Base-by-base conservation (phyloP, 2,888 invertebrate genomes). In the Lymantria dispar region DNA sequence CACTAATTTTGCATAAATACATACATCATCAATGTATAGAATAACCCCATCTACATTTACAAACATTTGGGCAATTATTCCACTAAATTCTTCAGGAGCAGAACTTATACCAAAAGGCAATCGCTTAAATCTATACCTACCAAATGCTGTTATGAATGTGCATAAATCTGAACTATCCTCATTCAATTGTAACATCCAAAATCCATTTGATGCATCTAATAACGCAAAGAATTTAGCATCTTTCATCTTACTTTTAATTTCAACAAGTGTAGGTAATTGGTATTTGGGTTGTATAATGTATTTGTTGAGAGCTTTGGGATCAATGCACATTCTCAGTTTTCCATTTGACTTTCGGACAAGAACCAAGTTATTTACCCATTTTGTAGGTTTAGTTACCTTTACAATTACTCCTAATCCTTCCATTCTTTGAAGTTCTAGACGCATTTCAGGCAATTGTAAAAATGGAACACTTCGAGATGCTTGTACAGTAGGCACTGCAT, bases 21-120 rank as follows among this genome's bases (percentile, higher is more conserved):
- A 45, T 10, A 45, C 7, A 36, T 49, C 49, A 36, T 49, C 49
- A 10, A 45, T 10, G 8, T 45, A 49, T 13, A 36, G 29, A 8
- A 41, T 30, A 5, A 45, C 45, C 11, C 45, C 50, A 11, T 37
- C 31, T n/a, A 39, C n/a, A 40, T 47, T 42, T 42, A 3, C n/a
- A 42, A 37, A 37, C n/a, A n/a, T n/a, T 37, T 37, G 9, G 3
- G 9, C 10, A 37, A n/a, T 37, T 9, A 11, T 36, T 7, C 14
- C 15, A 36, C 11, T 8, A 14, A 44, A 44, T 11, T 14, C 36
- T 10, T 44, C 44, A 14, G 44, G 36, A 0, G 44, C 44, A 3
- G 11, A 33, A 14, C 14, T 11, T 1, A 44, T 14, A 0, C 44
- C 44, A 36, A 36, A 44, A 9, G 44, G 44, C 3, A 37, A n/a